These are phyloP conservation scores for Diplodus sargus DNA, from an alignment of 2,797 vertebrate species.

Conservation along the genomic window DNA sequence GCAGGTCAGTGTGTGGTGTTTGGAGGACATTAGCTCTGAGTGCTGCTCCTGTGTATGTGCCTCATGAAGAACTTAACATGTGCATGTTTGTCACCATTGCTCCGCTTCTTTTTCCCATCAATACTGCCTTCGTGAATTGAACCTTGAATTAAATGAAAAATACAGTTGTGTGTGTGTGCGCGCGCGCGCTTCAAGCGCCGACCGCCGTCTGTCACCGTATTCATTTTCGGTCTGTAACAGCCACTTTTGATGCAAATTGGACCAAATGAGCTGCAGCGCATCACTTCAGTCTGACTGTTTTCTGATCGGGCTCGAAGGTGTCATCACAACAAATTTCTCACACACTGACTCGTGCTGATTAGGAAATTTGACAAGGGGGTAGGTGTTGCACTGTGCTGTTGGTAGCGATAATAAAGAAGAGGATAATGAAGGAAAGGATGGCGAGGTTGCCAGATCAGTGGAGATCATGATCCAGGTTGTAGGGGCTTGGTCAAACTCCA, in stretches of 20 bases:
- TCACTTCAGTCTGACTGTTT: constrained; percentile 24
- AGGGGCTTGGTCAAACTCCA: not conserved
- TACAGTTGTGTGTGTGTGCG: not conserved
- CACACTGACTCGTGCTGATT: constrained; percentile 1
- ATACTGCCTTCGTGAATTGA: not conserved
- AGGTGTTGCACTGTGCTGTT: not conserved
- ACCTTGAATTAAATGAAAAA: constrained; percentile 1
- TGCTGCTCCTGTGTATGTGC: constrained; percentile 11
- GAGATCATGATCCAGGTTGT: not conserved
- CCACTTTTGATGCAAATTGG: constrained; percentile 51
- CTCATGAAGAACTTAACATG: not conserved
- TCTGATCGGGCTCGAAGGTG: not conserved
- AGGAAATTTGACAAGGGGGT: not conserved
- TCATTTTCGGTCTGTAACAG: constrained; percentile 5
- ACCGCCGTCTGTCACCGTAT: constrained; percentile 20
- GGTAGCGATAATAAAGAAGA: not conserved
- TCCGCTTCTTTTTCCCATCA: not conserved
- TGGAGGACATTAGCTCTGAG: constrained; percentile 27
- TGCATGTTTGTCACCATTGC: not conserved
- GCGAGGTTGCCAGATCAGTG: not conserved
- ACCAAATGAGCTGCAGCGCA: constrained; percentile 39
- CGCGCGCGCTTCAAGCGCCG: not conserved
- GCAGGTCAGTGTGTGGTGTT: constrained; percentile 43
- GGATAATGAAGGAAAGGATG: not conserved
- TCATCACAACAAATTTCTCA: constrained; percentile 38